Conservation (phyloP, 2,888 invertebrate genomes). For the Acanthoscelides obtectus region DNA sequence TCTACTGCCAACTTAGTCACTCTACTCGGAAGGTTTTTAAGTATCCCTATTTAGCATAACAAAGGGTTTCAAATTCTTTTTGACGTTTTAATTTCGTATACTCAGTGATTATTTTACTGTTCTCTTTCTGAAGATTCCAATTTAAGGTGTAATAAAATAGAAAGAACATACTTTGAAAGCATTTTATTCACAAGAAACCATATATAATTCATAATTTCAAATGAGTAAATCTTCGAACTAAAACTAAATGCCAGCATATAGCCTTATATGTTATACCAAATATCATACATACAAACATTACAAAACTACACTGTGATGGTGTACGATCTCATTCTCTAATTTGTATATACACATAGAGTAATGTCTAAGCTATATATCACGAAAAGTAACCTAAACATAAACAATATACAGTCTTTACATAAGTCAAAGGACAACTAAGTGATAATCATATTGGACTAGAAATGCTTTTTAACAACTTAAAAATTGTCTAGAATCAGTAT, state of each 20-base stretch:
- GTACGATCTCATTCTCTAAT: conserved; percentile 8
- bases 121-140: no score
- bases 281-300: conserved; percentile 27
- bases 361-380: conserved; percentile 26
- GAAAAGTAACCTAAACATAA: conserved; percentile 23
- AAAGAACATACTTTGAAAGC: conserved; percentile 10
- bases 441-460: conserved; percentile 24
- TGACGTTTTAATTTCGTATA: no score
- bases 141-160: no score
- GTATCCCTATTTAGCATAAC: no score
- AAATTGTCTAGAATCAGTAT: conserved; percentile 8
- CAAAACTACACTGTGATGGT: conserved; percentile 26
- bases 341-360: conserved; percentile 22
- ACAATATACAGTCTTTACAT: conserved; percentile 26
- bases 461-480: conserved; percentile 24
- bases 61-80: no score
- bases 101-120: no score
- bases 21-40: no score
- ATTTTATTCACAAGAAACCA: conserved; percentile 18
- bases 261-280: neutral
- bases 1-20: no score
- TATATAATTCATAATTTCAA: conserved; percentile 3
- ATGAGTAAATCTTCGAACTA: neutral
- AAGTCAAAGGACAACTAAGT: conserved; percentile 18
- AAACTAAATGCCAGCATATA: conserved; percentile 1